Evolutionary conservation across 2,113 vertebrate species (phyloP).

Genomic region (Ancistrus triradiatus): DNA sequence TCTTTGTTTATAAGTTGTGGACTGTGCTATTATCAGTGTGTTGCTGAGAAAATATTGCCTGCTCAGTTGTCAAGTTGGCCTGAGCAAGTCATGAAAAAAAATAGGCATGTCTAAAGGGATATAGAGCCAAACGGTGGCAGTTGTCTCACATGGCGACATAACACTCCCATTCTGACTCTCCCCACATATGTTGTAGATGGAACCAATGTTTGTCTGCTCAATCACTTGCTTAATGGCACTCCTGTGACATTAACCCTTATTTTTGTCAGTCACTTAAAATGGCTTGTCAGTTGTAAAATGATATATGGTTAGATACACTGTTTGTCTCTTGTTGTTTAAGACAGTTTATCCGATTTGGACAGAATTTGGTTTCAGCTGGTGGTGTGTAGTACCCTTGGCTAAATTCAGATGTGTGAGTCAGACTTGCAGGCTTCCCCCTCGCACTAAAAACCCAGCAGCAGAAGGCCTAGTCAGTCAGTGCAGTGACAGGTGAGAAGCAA

Average conservation of each 20-base stretch:
- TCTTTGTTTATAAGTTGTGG: slow-evolving; percentile 8
- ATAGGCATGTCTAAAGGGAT: too few relatives aligned
- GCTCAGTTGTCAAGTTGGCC: slow-evolving; percentile 21
- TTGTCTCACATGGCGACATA: slow-evolving; percentile 20
- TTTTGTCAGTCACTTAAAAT: slow-evolving; percentile 7
- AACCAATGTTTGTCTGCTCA: slow-evolving; percentile 18
- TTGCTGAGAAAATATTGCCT: slow-evolving; percentile 17
- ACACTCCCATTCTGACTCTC: slow-evolving; percentile 34
- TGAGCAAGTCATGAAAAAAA: too few relatives aligned
- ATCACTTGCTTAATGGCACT: slow-evolving; percentile 16
- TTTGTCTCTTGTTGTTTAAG: slow-evolving; percentile 19
- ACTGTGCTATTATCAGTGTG: slow-evolving; percentile 20
- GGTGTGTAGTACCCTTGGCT: slow-evolving; percentile 20
- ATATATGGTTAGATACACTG: neutral
- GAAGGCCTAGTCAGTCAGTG: slow-evolving; percentile 48
- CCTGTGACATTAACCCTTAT: slow-evolving; percentile 29
- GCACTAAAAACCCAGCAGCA: slow-evolving; percentile 34
- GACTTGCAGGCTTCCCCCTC: slow-evolving; percentile 23
- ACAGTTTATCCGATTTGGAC: slow-evolving; percentile 7
- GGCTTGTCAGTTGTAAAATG: neutral
- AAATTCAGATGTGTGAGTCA: slow-evolving; percentile 34
- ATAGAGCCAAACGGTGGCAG: slow-evolving; percentile 20
- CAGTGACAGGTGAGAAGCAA: slow-evolving; percentile 47
- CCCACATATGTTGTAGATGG: slow-evolving; percentile 9
- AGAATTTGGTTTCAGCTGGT: slow-evolving; percentile 11